Conservation (phyloP, 2,888 invertebrate species). For the Drosophila pseudotakahashii region DNA sequence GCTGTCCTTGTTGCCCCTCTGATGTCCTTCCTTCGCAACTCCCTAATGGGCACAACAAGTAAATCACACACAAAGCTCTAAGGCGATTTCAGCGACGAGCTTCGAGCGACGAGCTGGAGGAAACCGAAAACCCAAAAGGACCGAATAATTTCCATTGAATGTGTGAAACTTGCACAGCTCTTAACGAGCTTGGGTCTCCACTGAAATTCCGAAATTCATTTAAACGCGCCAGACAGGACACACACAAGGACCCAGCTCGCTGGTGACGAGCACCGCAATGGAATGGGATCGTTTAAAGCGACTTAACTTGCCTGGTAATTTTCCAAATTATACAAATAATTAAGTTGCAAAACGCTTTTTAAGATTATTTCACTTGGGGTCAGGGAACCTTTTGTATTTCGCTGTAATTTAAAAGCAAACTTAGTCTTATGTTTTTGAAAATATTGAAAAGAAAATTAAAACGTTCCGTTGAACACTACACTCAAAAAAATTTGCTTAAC, state of each 20-base stretch:
- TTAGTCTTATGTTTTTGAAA: too few species aligned
- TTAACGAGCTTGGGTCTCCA: slow-evolving; percentile 63
- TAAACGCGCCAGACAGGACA: slow-evolving; percentile 48
- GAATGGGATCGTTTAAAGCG: slow-evolving; percentile 23
- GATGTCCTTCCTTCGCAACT: slow-evolving; percentile 30
- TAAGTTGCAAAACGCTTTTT: not conserved
- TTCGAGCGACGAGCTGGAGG: slow-evolving; percentile 25
- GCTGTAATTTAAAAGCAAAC: too few species aligned
- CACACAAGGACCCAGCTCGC: slow-evolving; percentile 3
- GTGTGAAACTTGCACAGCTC: slow-evolving; percentile 59
- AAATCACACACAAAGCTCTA: slow-evolving; percentile 79
- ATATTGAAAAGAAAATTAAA: too few species aligned
- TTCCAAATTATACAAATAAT: slow-evolving; percentile 6
- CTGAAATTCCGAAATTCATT: slow-evolving; percentile 49
- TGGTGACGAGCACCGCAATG: slow-evolving; percentile 28
- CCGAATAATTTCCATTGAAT: slow-evolving; percentile 54
- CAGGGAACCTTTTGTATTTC: not conserved
- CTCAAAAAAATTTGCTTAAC: too few species aligned
- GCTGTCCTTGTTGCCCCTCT: not conserved
- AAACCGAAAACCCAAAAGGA: slow-evolving; percentile 25
- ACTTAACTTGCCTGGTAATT: slow-evolving; percentile 21
- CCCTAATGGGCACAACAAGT: slow-evolving; percentile 76
- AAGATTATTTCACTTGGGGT: not conserved
- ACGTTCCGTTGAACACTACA: too few species aligned
- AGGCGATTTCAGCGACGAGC: slow-evolving; percentile 64